phyloP scores from a whole-genome alignment of 2,113 vertebrate genomes.

The Regulus satrapa region DNA sequence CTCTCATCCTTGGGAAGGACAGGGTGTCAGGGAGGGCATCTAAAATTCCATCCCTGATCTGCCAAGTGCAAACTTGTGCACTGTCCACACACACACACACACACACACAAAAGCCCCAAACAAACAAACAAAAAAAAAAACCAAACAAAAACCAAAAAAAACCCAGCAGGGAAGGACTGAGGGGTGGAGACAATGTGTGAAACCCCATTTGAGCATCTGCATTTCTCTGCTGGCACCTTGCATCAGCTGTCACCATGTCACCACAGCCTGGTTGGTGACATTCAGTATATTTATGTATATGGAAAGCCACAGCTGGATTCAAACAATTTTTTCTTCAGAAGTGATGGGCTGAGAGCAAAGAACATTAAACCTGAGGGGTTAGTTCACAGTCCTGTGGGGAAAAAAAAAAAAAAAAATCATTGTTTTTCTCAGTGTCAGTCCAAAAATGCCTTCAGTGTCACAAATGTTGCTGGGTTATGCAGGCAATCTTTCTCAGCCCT shows the following conservation, averaged over 20 bases:
- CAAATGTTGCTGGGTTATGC: neutral
- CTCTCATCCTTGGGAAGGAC: neutral
- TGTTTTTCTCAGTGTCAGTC: neutral
- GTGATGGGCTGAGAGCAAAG: neutral
- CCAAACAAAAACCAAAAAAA: too few species aligned
- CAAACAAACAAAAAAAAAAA: too few species aligned
- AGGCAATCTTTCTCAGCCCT: neutral
- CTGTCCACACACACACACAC: too few species aligned
- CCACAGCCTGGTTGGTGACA: neutral
- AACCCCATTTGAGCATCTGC: neutral
- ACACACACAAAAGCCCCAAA: too few species aligned
- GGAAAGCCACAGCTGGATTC: neutral
- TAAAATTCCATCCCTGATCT: neutral
- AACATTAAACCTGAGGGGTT: neutral
- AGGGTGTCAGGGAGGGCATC: neutral
- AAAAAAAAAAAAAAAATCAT: neutral
- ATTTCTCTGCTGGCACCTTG: neutral
- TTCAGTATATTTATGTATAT: neutral
- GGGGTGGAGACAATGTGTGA: rapidly evolving
- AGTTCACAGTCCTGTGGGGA: neutral
- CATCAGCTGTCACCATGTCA: neutral
- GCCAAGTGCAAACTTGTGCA: neutral
- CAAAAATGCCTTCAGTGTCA: neutral
- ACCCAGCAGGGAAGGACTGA: neutral
- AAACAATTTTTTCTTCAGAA: neutral